Evolutionary conservation across 2,797 vertebrate species (phyloP).

Genomic region (Enoplosus armatus): DNA sequence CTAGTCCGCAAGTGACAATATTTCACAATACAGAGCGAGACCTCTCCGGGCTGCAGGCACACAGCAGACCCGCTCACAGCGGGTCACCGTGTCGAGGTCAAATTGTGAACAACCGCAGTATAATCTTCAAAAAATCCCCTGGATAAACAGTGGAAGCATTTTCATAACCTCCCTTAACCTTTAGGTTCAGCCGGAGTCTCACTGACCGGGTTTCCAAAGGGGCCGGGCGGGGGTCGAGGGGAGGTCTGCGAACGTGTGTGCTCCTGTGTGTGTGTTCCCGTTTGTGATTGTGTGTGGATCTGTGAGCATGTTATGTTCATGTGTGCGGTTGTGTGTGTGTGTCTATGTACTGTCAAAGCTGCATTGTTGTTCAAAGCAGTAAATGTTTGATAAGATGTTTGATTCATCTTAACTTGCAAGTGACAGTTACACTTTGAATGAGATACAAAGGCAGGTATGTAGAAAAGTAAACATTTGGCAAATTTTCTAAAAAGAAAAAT

Average conservation of each 20-base stretch:
- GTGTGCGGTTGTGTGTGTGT: neutral
- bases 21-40: conserved; percentile 55
- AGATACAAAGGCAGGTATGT: neutral
- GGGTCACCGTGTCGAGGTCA: conserved; percentile 68
- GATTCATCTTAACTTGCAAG: neutral
- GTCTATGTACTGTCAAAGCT: no score
- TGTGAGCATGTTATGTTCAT: neutral
- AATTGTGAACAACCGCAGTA: conserved; percentile 66
- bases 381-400: no score
- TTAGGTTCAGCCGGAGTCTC: conserved; percentile 73
- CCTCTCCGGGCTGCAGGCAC: conserved; percentile 35
- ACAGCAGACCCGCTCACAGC: conserved; percentile 65
- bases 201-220: conserved; percentile 46
- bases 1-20: conserved; percentile 46
- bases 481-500: no score
- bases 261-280: conserved; percentile 3
- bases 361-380: no score
- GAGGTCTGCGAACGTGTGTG: conserved; percentile 37
- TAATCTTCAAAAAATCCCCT: conserved; percentile 72
- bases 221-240: conserved; percentile 21
- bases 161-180: conserved; percentile 77
- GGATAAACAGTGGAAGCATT: conserved; percentile 77
- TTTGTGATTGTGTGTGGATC: neutral
- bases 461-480: neutral
- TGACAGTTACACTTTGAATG: neutral